Base-by-base conservation (phyloP, 2,113 vertebrate species). In the Scomber scombrus region DNA sequence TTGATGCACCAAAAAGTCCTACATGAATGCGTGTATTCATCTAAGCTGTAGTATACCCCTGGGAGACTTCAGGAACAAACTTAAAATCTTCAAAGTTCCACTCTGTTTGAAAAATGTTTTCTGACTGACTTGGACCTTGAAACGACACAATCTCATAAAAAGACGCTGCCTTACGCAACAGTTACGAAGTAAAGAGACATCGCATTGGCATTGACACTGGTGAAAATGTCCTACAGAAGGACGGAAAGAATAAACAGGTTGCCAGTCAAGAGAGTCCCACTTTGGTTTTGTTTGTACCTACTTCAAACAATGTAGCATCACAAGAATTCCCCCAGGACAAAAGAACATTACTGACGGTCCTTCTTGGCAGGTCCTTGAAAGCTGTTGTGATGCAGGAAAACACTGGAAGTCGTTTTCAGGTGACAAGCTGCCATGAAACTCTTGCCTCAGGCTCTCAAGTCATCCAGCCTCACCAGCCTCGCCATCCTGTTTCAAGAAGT, bases 231-330 rank as follows among this genome's bases (percentile, higher is more conserved):
- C 46, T 23, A 56, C 31, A 57, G n/a, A 65, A 40, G 58, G 34
- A 61, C 71, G 64, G 18, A 19, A 71, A 68, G 34, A 78, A 70
- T 58, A 71, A 86, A 81, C 19, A 58, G 46, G 54, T 67, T 83
- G 72, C 47, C 60, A 73, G 72, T 85, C 68, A 65, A 50, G 8
- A 50, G 8, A 73, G 50, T 71, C 29, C 40, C 63, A 45, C 29
- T 85, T 82, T 80, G 45, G 63, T 81, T 82, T 26, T 82, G 56
- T 84, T 81, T 89, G 78, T 84, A 66, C 26, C 73, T 71, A 78
- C 72, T 83, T 85, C 86, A 85, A 81, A 85, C 83, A 75, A 67
- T 51, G 21, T 11, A 78, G 61, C 72, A 78, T 74, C 58, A 71
- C 71, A 79, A 63, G 70, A 84, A 84, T 62, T 74, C 57, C 77